phyloP scores from a whole-genome alignment of 2,113 vertebrate species.

The Seriola dumerili region DNA sequence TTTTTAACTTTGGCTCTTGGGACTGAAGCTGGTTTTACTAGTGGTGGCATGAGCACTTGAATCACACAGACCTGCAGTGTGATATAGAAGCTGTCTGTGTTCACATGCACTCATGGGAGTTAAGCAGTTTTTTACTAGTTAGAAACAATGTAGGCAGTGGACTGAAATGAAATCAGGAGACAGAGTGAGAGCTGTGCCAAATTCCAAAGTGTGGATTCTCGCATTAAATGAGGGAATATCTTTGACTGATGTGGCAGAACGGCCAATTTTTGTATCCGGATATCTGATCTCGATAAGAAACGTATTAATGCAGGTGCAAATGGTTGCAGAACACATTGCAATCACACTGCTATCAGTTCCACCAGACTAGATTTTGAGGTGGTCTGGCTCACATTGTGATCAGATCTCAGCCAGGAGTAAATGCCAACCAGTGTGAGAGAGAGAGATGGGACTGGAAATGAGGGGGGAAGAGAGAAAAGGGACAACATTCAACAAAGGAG shows the following conservation, averaged over 20 bases:
- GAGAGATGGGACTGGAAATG: neutral
- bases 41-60: conserved; percentile 7
- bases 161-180: conserved; percentile 1
- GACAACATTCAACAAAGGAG: too few relatives aligned
- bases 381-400: neutral
- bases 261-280: neutral
- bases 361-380: neutral
- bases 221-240: neutral
- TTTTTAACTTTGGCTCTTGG: neutral
- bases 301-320: neutral
- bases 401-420: conserved; percentile 2
- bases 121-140: neutral
- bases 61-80: neutral
- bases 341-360: neutral
- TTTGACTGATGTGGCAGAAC: neutral
- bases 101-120: conserved; percentile 14
- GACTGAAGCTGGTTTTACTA: neutral
- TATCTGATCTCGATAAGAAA: neutral
- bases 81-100: neutral
- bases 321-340: neutral
- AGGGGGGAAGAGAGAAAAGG: neutral
- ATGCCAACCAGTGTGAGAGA: neutral
- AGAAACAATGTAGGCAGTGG: neutral
- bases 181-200: conserved; percentile 1
- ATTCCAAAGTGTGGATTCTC: neutral